Conservation (phyloP, 1,140 invertebrate species). For the Anthonomus grandis region DNA sequence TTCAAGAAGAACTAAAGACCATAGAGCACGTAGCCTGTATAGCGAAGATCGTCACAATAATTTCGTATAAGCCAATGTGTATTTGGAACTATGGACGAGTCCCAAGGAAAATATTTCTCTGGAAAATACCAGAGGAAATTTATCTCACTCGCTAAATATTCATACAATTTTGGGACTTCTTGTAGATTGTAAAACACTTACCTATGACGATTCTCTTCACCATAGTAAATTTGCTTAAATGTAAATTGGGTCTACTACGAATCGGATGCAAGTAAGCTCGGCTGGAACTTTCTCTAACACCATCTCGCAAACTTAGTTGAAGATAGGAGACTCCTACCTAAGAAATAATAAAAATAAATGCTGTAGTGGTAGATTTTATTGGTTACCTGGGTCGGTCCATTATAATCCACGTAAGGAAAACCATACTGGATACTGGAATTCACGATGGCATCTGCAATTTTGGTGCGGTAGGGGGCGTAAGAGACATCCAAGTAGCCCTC, state of each 20-base stretch:
- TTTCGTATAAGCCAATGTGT: too few species aligned
- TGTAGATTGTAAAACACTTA: too few species aligned
- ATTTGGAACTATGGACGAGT: too few species aligned
- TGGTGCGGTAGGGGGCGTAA: constrained; percentile 57
- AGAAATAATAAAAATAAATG: too few species aligned
- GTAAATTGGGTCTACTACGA: constrained; percentile 60
- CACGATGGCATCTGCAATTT: constrained; percentile 64
- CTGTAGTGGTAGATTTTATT: too few species aligned
- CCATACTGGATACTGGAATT: constrained; percentile 63
- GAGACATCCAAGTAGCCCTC: constrained; percentile 60
- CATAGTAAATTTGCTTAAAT: constrained; percentile 61
- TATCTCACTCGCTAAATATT: too few species aligned
- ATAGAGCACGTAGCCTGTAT: too few species aligned
- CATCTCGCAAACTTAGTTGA: constrained; percentile 66
- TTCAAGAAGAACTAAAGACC: too few species aligned
- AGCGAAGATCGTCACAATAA: too few species aligned
- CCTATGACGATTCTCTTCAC: constrained; percentile 71
- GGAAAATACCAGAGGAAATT: too few species aligned
- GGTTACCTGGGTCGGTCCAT: constrained; percentile 59
- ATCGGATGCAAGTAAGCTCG: constrained; percentile 69
- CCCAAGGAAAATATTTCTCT: too few species aligned
- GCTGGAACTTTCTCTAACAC: constrained; percentile 70
- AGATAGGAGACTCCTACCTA: constrained; percentile 60
- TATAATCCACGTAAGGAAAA: constrained; percentile 69
- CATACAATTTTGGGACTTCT: too few species aligned